A percentile compares a stretch with the other conserved stretches of the same genome.
Conservation (phyloP, 2,113 vertebrate species). For the Miniopterus natalensis region DNA sequence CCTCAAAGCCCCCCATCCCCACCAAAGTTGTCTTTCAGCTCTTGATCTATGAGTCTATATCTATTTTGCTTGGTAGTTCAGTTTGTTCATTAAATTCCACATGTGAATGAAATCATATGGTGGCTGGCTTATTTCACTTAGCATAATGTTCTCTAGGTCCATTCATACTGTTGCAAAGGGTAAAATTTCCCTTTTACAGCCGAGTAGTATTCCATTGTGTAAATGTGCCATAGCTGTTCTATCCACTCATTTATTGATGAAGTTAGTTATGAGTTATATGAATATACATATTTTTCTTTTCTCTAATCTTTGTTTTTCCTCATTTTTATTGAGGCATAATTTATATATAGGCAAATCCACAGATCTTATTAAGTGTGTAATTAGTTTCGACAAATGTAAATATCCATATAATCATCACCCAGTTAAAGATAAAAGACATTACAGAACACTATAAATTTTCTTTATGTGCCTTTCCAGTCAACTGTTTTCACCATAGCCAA, state of each 20-base stretch:
- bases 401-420: neutral
- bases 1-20: too few species aligned
- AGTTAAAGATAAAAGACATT: neutral
- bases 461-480: neutral
- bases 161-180: too few species aligned
- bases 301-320: neutral
- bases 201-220: too few species aligned
- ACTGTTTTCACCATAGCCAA: neutral
- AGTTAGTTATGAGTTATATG: constrained; percentile 17
- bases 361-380: neutral
- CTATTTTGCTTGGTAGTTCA: too few species aligned
- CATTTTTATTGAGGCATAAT: neutral
- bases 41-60: too few species aligned
- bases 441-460: neutral
- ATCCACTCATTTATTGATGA: neutral
- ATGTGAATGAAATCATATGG: too few species aligned
- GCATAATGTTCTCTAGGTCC: too few species aligned
- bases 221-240: too few species aligned
- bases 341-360: neutral
- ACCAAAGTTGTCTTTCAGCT: too few species aligned
- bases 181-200: too few species aligned
- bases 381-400: neutral
- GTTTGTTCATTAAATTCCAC: too few species aligned
- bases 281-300: neutral
- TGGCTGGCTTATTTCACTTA: too few species aligned